A percentile compares a stretch with the other conserved stretches of the same genome.
Conservation (phyloP, 1,140 invertebrate species). For the Dolichoris vasculosae region DNA sequence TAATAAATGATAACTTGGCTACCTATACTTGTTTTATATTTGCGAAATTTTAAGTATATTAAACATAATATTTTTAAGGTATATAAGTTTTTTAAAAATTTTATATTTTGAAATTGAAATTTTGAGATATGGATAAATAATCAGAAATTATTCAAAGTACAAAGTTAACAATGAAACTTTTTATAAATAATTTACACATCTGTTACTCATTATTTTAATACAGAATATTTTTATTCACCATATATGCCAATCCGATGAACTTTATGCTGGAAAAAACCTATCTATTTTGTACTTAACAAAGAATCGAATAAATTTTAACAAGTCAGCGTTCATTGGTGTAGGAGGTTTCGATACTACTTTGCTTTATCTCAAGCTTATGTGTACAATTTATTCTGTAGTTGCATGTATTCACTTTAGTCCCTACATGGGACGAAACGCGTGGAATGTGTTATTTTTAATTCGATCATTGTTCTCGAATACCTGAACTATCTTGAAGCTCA, state of each 20-base stretch:
- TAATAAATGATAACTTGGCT: too few species aligned
- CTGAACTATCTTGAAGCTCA: constrained; percentile 24
- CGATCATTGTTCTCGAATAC: constrained; percentile 17
- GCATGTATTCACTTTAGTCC: constrained; percentile 1
- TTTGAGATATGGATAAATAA: background rate
- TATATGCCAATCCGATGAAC: background rate
- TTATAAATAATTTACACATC: background rate
- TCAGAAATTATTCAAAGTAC: background rate
- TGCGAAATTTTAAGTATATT: too few species aligned
- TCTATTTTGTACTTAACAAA: constrained; percentile 6
- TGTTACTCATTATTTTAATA: background rate
- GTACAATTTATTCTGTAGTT: background rate
- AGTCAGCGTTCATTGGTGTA: background rate
- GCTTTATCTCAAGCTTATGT: constrained; percentile 3
- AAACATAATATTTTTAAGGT: too few species aligned
- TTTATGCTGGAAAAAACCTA: constrained; percentile 3
- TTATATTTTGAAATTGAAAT: background rate
- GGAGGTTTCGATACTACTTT: constrained; percentile 8
- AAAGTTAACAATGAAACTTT: background rate
- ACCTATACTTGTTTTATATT: too few species aligned
- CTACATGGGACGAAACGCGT: constrained; percentile 23
- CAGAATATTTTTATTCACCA: background rate
- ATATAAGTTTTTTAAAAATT: too few species aligned
- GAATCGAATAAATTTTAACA: constrained; percentile 32
- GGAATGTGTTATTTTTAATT: constrained; percentile 47